Conservation (phyloP, 1,140 invertebrate species). For the Rhopalosiphum maidis region DNA sequence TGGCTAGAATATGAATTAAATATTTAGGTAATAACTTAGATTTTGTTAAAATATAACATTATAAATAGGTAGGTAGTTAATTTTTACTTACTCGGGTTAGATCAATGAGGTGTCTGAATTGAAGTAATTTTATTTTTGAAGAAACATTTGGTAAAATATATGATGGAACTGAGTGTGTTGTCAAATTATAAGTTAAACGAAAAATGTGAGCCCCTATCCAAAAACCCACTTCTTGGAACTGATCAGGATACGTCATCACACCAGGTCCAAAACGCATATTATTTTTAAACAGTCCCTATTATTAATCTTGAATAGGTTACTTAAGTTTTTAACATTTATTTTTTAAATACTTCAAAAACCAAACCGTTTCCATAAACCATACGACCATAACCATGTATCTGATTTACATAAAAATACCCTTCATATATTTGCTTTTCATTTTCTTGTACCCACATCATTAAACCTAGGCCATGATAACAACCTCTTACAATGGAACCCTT, state of each 20-base stretch:
- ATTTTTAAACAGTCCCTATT: conserved; percentile 51
- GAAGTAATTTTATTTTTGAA: conserved; percentile 31
- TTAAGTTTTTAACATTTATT: not conserved
- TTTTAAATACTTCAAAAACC: conserved; percentile 12
- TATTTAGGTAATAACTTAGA: not conserved
- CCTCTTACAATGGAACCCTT: conserved; percentile 36
- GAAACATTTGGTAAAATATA: not conserved
- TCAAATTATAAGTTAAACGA: conserved; percentile 34
- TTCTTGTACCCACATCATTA: conserved; percentile 36
- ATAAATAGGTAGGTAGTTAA: not conserved
- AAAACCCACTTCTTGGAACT: conserved; percentile 53
- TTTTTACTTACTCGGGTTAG: conserved; percentile 40
- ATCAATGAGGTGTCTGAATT: conserved; percentile 44
- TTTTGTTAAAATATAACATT: not conserved
- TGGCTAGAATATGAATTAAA: not conserved
- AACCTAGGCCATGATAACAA: conserved; percentile 21
- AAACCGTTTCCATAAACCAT: conserved; percentile 37
- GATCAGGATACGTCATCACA: conserved; percentile 37
- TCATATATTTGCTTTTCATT: conserved; percentile 44
- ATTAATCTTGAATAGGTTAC: not conserved
- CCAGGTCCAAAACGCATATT: conserved; percentile 56
- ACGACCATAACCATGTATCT: conserved; percentile 49
- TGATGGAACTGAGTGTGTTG: not conserved
- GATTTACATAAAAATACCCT: conserved; percentile 57
- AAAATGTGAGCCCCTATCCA: conserved; percentile 35